Conservation (phyloP, 2,888 invertebrate genomes). For the Ochlodes sylvanus region DNA sequence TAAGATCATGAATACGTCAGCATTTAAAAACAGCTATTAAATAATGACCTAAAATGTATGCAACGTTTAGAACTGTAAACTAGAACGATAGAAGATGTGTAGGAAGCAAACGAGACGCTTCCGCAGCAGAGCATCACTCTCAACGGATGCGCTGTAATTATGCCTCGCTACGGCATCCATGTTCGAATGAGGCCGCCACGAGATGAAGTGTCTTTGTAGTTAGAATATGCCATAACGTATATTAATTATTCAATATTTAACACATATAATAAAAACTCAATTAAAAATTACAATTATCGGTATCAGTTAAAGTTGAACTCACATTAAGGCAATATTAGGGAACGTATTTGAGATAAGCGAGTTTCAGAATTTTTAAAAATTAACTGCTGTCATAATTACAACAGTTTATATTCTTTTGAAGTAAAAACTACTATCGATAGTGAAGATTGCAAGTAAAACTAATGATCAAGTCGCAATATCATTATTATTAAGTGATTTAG, state of each 20-base stretch:
- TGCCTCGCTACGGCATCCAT: slow-evolving; percentile 8
- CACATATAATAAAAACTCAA: no score
- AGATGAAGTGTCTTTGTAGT: not conserved
- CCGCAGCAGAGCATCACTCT: slow-evolving; percentile 22
- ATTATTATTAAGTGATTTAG: no score
- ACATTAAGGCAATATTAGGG: no score
- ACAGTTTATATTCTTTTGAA: no score
- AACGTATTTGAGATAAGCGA: no score
- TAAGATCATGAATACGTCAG: not conserved
- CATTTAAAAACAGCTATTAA: not conserved
- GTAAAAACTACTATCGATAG: no score
- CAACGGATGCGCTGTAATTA: slow-evolving; percentile 18
- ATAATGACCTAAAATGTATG: not conserved
- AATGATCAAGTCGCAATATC: no score
- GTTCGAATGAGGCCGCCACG: slow-evolving; percentile 3
- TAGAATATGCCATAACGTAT: not conserved
- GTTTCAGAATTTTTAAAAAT: no score
- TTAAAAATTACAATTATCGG: no score
- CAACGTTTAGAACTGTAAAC: not conserved
- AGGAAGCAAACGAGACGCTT: slow-evolving; percentile 22
- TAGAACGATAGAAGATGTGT: not conserved
- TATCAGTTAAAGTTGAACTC: no score
- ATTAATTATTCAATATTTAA: not conserved
- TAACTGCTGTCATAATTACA: no score
- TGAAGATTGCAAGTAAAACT: no score